Conservation (phyloP, 2,113 vertebrate species). For the Neodontobutis hainanensis region DNA sequence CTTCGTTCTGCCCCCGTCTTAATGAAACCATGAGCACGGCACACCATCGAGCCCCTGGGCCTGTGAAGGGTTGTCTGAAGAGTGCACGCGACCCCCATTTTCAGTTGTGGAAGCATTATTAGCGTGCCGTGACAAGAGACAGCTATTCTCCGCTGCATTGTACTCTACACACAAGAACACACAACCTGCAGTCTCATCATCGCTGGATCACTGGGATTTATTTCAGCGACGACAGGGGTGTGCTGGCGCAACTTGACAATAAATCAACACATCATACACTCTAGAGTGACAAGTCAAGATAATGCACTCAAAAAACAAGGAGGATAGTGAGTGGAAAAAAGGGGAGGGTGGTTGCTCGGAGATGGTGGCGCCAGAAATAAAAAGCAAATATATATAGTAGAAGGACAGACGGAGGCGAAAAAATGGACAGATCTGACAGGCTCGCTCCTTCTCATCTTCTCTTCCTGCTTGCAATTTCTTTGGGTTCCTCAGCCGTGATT, state of each 20-base stretch:
- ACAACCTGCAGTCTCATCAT: conserved; percentile 63
- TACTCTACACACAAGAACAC: conserved; percentile 34
- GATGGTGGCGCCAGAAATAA: conserved; percentile 45
- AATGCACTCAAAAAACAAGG: conserved; percentile 52
- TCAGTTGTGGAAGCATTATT: conserved; percentile 61
- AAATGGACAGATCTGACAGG: conserved; percentile 33
- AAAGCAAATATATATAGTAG: conserved; percentile 17
- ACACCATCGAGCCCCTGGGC: conserved; percentile 57
- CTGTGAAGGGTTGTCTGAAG: conserved; percentile 42
- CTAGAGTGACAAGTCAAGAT: conserved; percentile 62
- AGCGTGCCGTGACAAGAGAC: conserved; percentile 56
- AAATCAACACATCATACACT: conserved; percentile 67
- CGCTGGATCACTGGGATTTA: conserved; percentile 69
- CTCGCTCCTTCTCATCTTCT: conserved; percentile 38
- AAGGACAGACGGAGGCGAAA: conserved; percentile 4
- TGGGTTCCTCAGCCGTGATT: conserved; percentile 61
- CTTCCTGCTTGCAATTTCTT: conserved; percentile 18
- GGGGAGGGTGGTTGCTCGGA: conserved; percentile 15
- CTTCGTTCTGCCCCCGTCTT: conserved; percentile 34
- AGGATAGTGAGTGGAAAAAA: conserved; percentile 7
- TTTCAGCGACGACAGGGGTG: conserved; percentile 55
- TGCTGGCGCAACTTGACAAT: conserved; percentile 61
- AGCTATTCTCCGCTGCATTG: conserved; percentile 20
- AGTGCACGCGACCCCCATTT: conserved; percentile 61
- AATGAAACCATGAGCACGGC: conserved; percentile 60